A percentile compares a stretch with the other conserved stretches of the same genome.
phyloP scores from a whole-genome alignment of 53 echinoderm and acorn worm species.

The Henricia sp. region DNA sequence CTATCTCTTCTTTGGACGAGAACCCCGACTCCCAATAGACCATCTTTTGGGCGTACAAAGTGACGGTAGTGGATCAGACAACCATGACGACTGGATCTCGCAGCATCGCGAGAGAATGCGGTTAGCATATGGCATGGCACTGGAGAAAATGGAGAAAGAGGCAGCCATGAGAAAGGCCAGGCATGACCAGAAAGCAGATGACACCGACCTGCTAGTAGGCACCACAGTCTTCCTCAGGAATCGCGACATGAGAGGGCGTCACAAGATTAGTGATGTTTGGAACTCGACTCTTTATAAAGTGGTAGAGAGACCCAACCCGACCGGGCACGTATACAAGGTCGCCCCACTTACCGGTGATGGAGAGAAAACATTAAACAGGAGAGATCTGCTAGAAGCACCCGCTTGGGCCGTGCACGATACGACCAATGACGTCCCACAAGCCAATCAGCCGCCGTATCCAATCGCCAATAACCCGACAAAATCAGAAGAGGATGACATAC shows the following conservation, averaged over 20 bases:
- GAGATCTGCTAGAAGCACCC: not conserved
- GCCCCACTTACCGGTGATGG: not conserved
- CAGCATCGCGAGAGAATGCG: constrained; percentile 52
- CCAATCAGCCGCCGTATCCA: too few species aligned
- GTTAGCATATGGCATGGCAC: constrained; percentile 40
- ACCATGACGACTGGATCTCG: constrained; percentile 46
- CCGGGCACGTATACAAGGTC: constrained; percentile 36
- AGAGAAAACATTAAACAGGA: not conserved
- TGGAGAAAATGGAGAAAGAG: constrained; percentile 47
- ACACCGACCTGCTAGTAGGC: too few species aligned
- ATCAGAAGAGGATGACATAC: too few species aligned
- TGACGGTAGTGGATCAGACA: not conserved
- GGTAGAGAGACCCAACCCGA: constrained; percentile 47
- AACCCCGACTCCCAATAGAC: constrained; percentile 16
- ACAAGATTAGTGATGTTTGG: constrained; percentile 44
- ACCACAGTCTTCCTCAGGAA: too few species aligned
- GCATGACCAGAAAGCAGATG: too few species aligned
- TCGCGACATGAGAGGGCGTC: constrained; percentile 8
- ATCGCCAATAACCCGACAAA: too few species aligned
- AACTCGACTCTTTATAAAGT: constrained; percentile 43
- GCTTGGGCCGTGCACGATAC: too few species aligned
- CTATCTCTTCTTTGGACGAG: too few species aligned
- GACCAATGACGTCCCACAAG: too few species aligned
- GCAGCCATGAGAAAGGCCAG: constrained; percentile 30
- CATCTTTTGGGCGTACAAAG: not conserved